Conservation (phyloP, 2,888 invertebrate genomes). For the Ametastegia equiseti region DNA sequence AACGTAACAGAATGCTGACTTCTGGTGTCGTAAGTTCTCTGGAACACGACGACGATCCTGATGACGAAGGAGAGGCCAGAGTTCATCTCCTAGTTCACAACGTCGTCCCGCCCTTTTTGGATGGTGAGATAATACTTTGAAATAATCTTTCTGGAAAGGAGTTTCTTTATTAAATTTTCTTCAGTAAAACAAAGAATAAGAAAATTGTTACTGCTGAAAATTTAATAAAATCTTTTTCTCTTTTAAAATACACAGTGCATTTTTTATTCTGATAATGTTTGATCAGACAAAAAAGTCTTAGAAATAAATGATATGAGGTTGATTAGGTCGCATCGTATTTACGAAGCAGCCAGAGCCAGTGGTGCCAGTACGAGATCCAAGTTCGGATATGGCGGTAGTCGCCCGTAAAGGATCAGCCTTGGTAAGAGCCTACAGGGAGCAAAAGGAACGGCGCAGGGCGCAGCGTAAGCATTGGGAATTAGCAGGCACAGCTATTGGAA, state of each 20-base stretch:
- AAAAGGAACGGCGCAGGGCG: slow-evolving; percentile 96
- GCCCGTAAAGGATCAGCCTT: slow-evolving; percentile 95
- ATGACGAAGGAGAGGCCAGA: slow-evolving; percentile 96
- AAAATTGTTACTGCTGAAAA: no score
- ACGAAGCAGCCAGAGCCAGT: slow-evolving; percentile 99
- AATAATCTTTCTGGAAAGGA: background rate
- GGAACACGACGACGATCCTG: slow-evolving; percentile 93
- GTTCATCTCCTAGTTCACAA: slow-evolving; percentile 98
- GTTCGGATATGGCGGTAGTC: slow-evolving; percentile 97
- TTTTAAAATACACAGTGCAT: background rate
- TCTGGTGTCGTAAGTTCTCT: slow-evolving; percentile 95
- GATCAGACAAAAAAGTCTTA: background rate
- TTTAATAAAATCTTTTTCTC: no score
- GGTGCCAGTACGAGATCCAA: slow-evolving; percentile 97
- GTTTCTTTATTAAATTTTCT: no score
- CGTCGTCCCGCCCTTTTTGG: slow-evolving; percentile 98
- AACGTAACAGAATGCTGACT: slow-evolving; percentile 97
- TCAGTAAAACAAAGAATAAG: no score
- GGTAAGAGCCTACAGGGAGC: slow-evolving; percentile 94
- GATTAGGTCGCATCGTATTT: slow-evolving; percentile 90
- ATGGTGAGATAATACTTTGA: slow-evolving; percentile 79
- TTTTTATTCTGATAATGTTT: background rate
- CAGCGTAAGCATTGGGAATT: slow-evolving; percentile 99
- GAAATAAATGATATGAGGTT: slow-evolving; percentile 31
- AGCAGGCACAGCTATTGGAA: slow-evolving; percentile 96